Conservation (phyloP, 2,113 vertebrate genomes). For the Tetrao urogallus region DNA sequence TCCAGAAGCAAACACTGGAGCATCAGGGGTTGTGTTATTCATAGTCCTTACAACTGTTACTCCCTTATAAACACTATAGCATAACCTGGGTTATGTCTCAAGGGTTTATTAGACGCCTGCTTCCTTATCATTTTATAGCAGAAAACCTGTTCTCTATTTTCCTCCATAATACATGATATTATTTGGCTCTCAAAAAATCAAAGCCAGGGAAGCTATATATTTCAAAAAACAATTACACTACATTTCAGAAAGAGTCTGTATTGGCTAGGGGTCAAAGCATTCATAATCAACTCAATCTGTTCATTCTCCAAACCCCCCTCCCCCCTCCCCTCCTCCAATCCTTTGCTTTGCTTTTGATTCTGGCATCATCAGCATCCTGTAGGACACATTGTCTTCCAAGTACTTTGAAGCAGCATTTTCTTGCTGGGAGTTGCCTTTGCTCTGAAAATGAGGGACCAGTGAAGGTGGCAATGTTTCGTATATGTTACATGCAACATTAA, state of each 20-base stretch:
- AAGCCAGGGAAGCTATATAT: not conserved
- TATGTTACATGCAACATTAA: not conserved
- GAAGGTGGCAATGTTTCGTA: not conserved
- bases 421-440: not conserved
- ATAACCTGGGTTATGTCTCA: not conserved
- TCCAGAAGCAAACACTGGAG: not conserved
- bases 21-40: not conserved
- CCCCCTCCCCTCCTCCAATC: fast-evolving
- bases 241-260: not conserved
- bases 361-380: not conserved
- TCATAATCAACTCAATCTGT: not conserved
- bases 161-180: not conserved
- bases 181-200: not conserved
- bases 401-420: not conserved
- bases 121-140: not conserved
- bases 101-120: not conserved
- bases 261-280: not conserved
- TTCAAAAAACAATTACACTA: not conserved
- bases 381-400: not conserved
- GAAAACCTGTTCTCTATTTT: not conserved
- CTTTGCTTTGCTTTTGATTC: not conserved
- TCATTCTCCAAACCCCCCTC: not conserved
- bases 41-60: not conserved
- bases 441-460: not conserved
- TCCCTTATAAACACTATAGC: not conserved